These are phyloP conservation scores for Drosophila ambigua DNA, from an alignment of 1,140 invertebrate genomes.

Conservation along the genomic window DNA sequence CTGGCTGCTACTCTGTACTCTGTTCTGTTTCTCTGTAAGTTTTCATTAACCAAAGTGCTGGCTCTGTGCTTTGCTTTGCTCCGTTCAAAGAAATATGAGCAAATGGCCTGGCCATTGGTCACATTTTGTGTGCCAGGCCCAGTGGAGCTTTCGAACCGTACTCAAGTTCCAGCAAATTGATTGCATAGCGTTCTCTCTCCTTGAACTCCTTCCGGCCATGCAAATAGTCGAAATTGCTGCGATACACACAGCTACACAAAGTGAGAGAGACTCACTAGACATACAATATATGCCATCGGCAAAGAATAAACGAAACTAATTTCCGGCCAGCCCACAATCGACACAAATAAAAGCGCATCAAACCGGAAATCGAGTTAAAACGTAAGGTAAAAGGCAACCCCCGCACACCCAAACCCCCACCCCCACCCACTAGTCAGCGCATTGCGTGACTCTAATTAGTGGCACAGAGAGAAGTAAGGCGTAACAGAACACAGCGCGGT, in stretches of 20 bases:
- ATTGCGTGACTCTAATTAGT: constrained; percentile 66
- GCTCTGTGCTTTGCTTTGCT: background rate
- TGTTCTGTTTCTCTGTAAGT: constrained; percentile 28
- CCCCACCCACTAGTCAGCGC: background rate
- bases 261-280: background rate
- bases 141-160: constrained; percentile 19
- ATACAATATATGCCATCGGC: constrained; percentile 32
- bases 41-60: constrained; percentile 44
- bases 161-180: constrained; percentile 30
- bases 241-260: background rate
- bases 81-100: constrained; percentile 36
- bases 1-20: too few relatives aligned
- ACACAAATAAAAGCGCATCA: constrained; percentile 56
- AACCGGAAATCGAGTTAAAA: constrained; percentile 74
- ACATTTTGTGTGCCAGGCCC: constrained; percentile 16
- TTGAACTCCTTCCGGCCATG: constrained; percentile 7
- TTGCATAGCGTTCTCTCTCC: constrained; percentile 13
- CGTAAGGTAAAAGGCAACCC: constrained; percentile 40
- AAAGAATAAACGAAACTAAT: constrained; percentile 75
- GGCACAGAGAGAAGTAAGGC: background rate
- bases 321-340: constrained; percentile 75
- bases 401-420: background rate
- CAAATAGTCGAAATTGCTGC: constrained; percentile 46
- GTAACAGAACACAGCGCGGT: background rate
- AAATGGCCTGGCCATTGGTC: constrained; percentile 24